Conservation (phyloP, 2,113 vertebrate species). For the Erpornis zantholeuca region DNA sequence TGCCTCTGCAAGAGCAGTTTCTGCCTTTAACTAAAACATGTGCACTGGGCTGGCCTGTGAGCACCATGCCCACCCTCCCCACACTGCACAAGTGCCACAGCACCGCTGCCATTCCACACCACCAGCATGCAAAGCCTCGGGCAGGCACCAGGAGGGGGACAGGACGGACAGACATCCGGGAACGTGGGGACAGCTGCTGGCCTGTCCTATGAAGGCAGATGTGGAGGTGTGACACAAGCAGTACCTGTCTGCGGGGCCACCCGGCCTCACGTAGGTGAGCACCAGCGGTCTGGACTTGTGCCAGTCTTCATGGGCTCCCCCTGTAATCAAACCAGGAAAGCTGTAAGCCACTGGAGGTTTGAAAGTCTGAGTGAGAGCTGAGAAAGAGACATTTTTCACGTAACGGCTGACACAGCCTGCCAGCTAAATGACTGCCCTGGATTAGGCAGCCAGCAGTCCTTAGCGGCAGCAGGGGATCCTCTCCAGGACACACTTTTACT, state of each 20-base stretch:
- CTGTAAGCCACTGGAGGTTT: background rate
- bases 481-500: background rate
- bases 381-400: background rate
- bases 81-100: background rate
- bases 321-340: slow-evolving; percentile 69
- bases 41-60: background rate
- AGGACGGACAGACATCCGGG: background rate
- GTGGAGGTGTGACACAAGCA: background rate
- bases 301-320: slow-evolving; percentile 94
- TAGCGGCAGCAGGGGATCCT: background rate
- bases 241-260: slow-evolving; percentile 96
- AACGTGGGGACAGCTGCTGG: background rate
- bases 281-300: slow-evolving; percentile 91
- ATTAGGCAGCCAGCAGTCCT: background rate
- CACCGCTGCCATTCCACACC: background rate
- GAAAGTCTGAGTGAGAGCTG: background rate
- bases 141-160: background rate
- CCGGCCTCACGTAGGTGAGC: slow-evolving; percentile 88
- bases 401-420: background rate
- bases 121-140: background rate
- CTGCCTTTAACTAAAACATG: background rate
- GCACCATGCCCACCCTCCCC: background rate
- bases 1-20: background rate
- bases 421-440: background rate
- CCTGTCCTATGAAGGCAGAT: background rate